These are phyloP conservation scores for Odocoileus virginianus DNA, from an alignment of 2,113 vertebrate genomes.

Conservation along the genomic window DNA sequence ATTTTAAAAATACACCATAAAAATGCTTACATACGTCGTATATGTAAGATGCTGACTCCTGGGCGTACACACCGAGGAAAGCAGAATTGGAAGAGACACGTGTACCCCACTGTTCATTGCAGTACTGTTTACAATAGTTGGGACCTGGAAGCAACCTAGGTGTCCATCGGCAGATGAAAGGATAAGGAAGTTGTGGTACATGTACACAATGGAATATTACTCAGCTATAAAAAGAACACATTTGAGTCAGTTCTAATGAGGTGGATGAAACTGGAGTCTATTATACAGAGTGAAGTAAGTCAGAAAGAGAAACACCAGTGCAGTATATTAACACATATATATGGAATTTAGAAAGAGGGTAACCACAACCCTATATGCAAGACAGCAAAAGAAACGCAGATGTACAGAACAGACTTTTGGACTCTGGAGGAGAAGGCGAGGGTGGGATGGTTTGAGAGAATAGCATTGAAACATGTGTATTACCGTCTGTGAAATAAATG, in stretches of 20 bases:
- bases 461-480: not conserved
- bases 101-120: too few relatives aligned
- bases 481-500: not conserved
- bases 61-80: too few relatives aligned
- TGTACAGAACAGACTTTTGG: not conserved
- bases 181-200: too few relatives aligned
- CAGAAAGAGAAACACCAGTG: not conserved
- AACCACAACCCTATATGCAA: fast-evolving
- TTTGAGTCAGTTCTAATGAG: not conserved
- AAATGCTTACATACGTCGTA: not conserved
- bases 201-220: not conserved
- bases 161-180: too few relatives aligned
- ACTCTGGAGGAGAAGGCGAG: not conserved
- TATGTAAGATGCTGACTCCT: too few relatives aligned
- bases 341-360: not conserved
- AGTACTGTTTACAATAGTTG: too few relatives aligned
- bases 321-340: not conserved
- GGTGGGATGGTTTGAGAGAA: not conserved
- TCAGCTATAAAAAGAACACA: not conserved
- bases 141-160: too few relatives aligned
- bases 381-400: not conserved
- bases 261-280: not conserved
- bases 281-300: not conserved
- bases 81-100: too few relatives aligned
- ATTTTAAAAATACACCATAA: not conserved